Percentiles rank a stretch among this genome's conserved stretches.
Conservation (phyloP, 2,113 vertebrate genomes). For the Marmota flaviventris region DNA sequence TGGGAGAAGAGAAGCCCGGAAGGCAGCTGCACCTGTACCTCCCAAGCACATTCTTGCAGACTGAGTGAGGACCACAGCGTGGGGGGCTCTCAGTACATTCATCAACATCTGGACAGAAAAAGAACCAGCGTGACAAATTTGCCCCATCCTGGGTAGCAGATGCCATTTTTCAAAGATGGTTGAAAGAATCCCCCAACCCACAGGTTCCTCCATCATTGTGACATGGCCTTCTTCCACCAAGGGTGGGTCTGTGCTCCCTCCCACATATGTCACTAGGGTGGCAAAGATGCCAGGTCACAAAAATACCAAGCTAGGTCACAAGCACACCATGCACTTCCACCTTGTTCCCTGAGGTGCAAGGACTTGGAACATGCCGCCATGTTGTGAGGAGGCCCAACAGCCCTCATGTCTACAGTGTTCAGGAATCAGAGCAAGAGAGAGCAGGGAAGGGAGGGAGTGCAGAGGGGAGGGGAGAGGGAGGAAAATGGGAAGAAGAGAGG, state of each 20-base stretch:
- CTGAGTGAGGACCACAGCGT: not conserved
- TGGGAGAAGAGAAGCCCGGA: constrained; percentile 46
- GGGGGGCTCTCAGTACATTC: constrained; percentile 26
- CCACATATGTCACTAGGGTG: no score
- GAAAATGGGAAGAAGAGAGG: not conserved
- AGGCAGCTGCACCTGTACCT: not conserved
- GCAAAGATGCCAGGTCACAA: not conserved
- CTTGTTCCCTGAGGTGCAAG: not conserved
- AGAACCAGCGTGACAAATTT: not conserved
- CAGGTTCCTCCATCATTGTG: not conserved
- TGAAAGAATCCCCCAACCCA: not conserved
- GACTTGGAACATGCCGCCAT: not conserved
- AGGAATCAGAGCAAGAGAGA: not conserved
- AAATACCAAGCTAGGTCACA: no score
- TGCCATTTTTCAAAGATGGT: not conserved
- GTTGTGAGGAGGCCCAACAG: not conserved
- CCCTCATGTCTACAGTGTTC: not conserved
- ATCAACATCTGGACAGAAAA: constrained; percentile 51
- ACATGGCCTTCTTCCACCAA: no score
- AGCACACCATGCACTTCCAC: not conserved
- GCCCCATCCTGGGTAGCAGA: not conserved
- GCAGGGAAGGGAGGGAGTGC: not conserved
- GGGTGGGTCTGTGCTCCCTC: not conserved
- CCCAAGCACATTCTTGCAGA: not conserved
- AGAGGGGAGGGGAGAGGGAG: accelerated